These are phyloP conservation scores for Holothuria scabra DNA, from an alignment of 53 echinoderm and acorn worm genomes.

Conservation along the genomic window DNA sequence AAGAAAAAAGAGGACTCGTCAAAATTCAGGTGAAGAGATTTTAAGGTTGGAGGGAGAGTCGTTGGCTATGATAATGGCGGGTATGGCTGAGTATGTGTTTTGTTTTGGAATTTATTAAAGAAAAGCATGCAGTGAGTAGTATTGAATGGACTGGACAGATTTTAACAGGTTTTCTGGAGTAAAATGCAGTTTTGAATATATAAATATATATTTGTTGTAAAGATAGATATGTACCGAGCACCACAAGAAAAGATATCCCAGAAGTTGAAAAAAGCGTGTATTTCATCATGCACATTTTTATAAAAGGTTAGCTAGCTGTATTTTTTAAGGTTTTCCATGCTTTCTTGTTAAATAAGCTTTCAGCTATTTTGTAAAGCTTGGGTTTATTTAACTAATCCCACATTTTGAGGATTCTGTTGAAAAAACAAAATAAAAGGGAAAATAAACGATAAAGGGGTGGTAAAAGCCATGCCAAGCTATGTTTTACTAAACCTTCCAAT, in stretches of 20 bases:
- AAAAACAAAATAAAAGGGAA: too few species aligned
- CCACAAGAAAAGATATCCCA: neutral
- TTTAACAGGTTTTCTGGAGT: neutral
- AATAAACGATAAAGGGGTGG: too few species aligned
- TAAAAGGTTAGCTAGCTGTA: neutral
- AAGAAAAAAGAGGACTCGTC: slow-evolving; percentile 40
- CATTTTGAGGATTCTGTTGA: too few species aligned
- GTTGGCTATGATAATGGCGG: too few species aligned
- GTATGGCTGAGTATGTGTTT: neutral
- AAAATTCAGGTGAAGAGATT: slow-evolving; percentile 23
- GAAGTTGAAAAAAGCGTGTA: neutral
- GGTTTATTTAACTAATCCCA: too few species aligned
- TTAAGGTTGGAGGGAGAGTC: too few species aligned
- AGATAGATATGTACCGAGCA: neutral
- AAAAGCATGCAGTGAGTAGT: slow-evolving; percentile 10
- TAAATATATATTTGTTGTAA: neutral
- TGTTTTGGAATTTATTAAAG: neutral
- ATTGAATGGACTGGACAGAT: neutral
- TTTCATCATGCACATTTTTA: neutral
- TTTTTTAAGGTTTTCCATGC: neutral
- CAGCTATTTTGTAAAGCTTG: too few species aligned
- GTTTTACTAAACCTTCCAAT: too few species aligned
- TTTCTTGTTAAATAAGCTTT: too few species aligned
- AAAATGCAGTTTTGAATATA: neutral
- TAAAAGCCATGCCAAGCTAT: too few species aligned